Conservation (phyloP, 2,888 invertebrate species). For the Hirtodrosophila duncani region DNA sequence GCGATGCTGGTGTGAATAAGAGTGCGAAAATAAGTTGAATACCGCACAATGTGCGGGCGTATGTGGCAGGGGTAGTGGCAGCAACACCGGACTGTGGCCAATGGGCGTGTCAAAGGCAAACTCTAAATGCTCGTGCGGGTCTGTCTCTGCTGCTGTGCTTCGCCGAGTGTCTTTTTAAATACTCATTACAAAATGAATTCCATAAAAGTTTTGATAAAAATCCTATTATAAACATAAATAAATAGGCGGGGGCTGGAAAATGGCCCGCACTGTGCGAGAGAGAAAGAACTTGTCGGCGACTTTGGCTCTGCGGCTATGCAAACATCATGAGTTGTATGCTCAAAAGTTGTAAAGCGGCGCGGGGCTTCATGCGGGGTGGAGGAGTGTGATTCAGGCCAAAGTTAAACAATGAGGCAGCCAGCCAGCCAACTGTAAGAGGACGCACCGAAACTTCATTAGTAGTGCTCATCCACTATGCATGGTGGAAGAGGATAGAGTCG, state of each 20-base stretch:
- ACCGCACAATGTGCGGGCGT: conserved; percentile 39
- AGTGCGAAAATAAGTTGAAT: conserved; percentile 22
- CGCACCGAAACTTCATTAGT: conserved; percentile 69
- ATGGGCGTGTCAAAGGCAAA: conserved; percentile 63
- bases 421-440: conserved; percentile 63
- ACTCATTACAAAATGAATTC: conserved; percentile 66
- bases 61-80: not conserved
- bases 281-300: conserved; percentile 10
- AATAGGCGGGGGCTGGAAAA: conserved; percentile 44
- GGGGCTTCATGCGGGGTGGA: not conserved
- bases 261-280: not conserved
- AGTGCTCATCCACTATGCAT: conserved; percentile 50
- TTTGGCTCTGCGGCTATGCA: conserved; percentile 28
- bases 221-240: conserved; percentile 75
- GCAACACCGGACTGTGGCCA: conserved; percentile 21
- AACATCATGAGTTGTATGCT: conserved; percentile 56
- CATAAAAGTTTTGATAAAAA: conserved; percentile 69
- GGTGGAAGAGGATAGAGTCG: conserved; percentile 20
- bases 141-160: conserved; percentile 21
- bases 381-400: conserved; percentile 43
- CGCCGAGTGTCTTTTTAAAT: conserved; percentile 64
- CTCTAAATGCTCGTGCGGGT: conserved; percentile 44
- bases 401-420: conserved; percentile 68
- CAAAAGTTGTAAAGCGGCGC: too few species aligned
- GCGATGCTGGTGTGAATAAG: not conserved